A percentile compares a stretch with the other conserved stretches of the same genome.
These are phyloP conservation scores for Cataglyphis rosenhaueri DNA, from an alignment of 2,888 invertebrate species.

Conservation along the genomic window DNA sequence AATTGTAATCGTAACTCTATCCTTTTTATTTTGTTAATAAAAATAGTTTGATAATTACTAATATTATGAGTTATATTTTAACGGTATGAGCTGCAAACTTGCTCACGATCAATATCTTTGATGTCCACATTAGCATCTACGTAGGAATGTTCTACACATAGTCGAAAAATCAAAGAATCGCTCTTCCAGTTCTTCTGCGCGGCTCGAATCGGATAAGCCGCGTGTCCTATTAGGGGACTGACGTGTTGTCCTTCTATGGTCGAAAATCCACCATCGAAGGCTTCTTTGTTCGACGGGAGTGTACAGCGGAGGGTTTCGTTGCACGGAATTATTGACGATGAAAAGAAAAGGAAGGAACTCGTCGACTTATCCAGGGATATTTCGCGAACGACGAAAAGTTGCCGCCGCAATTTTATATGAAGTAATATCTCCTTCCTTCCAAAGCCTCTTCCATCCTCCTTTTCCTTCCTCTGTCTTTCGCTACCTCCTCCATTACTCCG, in stretches of 20 bases:
- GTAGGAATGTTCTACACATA: not conserved
- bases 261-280: slow-evolving; percentile 57
- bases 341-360: slow-evolving; percentile 71
- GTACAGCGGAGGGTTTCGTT: slow-evolving; percentile 55
- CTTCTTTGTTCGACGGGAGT: slow-evolving; percentile 66
- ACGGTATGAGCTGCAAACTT: not conserved
- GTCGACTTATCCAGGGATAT: slow-evolving; percentile 61
- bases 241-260: slow-evolving; percentile 56
- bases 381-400: slow-evolving; percentile 73
- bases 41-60: not conserved
- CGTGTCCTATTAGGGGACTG: slow-evolving; percentile 56
- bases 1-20: not conserved
- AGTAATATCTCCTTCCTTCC: slow-evolving; percentile 70
- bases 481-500: not conserved
- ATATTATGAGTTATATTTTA: not conserved
- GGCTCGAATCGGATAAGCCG: slow-evolving; percentile 20
- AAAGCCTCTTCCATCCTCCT: not conserved
- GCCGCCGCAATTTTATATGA: slow-evolving; percentile 69
- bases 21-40: not conserved
- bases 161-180: not conserved
- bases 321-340: slow-evolving; percentile 67
- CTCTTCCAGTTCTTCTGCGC: slow-evolving; percentile 17
- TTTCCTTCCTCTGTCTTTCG: not conserved
- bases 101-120: not conserved
- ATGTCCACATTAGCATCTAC: not conserved